Conservation (phyloP, 1,140 invertebrate species). For the Wiebesia pumilae region DNA sequence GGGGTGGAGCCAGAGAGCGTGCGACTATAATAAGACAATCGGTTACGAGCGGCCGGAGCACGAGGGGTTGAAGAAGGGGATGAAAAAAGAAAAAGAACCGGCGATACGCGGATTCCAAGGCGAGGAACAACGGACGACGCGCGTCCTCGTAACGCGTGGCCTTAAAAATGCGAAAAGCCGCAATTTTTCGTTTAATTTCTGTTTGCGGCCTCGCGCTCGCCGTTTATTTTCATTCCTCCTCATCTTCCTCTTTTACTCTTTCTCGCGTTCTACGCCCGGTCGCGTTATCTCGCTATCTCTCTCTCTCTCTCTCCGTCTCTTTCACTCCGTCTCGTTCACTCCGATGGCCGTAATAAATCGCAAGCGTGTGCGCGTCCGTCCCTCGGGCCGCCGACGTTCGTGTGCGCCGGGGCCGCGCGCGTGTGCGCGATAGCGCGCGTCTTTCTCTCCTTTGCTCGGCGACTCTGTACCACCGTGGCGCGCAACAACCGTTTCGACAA, state of each 20-base stretch:
- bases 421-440: neutral
- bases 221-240: constrained; percentile 51
- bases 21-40: neutral
- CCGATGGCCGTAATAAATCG: constrained; percentile 32
- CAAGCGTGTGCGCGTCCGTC: neutral
- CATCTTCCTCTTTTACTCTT: constrained; percentile 20
- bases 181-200: constrained; percentile 39
- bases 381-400: neutral
- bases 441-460: neutral
- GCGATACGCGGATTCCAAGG: neutral
- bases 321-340: constrained; percentile 14
- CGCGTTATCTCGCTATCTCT: neutral
- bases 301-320: constrained; percentile 24
- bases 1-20: neutral
- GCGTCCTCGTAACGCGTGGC: constrained; percentile 48
- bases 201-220: neutral
- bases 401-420: neutral
- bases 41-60: neutral
- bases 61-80: neutral
- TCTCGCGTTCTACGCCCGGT: neutral
- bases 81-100: neutral
- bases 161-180: constrained; percentile 59
- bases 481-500: constrained; percentile 54
- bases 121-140: neutral
- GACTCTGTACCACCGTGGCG: neutral